phyloP scores from a whole-genome alignment of 1,140 invertebrate genomes.

The Drosophila parabipectinata region DNA sequence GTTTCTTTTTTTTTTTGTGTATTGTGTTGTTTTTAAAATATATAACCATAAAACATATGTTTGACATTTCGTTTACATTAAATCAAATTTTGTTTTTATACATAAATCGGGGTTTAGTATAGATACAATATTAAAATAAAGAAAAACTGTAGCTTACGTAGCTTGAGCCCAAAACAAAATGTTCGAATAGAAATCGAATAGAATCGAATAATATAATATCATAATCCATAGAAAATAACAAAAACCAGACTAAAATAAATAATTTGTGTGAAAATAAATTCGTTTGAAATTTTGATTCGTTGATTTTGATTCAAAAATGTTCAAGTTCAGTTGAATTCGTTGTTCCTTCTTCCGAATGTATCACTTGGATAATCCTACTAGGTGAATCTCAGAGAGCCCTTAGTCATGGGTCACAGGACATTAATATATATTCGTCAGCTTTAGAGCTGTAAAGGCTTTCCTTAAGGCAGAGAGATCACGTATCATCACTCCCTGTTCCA shows the following conservation, averaged over 20 bases:
- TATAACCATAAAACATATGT: constrained; percentile 73
- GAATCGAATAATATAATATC: constrained; percentile 18
- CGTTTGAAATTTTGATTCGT: constrained; percentile 37
- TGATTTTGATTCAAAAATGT: constrained; percentile 43
- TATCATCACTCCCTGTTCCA: constrained; percentile 8
- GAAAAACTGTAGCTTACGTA: constrained; percentile 74
- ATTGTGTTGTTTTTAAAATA: constrained; percentile 49
- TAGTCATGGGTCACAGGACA: background rate
- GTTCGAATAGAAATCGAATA: constrained; percentile 19
- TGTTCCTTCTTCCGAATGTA: constrained; percentile 12
- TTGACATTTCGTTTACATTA: constrained; percentile 74
- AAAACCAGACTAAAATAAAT: constrained; percentile 36
- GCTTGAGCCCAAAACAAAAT: constrained; percentile 73
- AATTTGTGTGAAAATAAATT: constrained; percentile 54
- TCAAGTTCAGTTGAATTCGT: constrained; percentile 33
- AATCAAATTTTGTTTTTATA: constrained; percentile 70
- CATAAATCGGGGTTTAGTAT: constrained; percentile 64
- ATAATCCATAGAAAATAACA: constrained; percentile 20
- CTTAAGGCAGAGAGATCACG: constrained; percentile 20
- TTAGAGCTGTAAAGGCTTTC: constrained; percentile 2
- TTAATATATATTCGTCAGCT: constrained; percentile 5
- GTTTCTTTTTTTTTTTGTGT: constrained; percentile 22
- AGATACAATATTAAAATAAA: constrained; percentile 44
- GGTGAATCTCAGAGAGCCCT: constrained; percentile 16
- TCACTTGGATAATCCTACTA: background rate